These are phyloP conservation scores for Trichogramma pretiosum DNA, from an alignment of 1,140 invertebrate species.

Conservation along the genomic window DNA sequence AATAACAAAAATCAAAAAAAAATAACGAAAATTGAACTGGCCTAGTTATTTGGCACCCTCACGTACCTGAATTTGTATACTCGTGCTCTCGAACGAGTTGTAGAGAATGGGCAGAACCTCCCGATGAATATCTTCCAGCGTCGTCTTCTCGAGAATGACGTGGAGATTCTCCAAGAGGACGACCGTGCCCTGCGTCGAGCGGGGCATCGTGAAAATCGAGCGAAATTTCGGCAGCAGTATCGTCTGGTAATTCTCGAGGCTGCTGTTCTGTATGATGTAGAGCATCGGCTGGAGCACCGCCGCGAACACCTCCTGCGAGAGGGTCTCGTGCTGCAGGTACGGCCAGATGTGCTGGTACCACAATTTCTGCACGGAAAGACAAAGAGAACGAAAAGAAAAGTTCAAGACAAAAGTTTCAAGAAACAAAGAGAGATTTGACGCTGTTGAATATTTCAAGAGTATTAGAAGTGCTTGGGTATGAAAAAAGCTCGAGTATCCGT, in stretches of 20 bases:
- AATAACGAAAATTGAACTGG: too few species aligned
- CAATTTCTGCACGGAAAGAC: slow-evolving; percentile 68
- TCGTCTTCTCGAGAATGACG: slow-evolving; percentile 80
- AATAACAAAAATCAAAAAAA: slow-evolving; percentile 1
- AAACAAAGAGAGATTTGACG: too few species aligned
- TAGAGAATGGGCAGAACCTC: slow-evolving; percentile 86
- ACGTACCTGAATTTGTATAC: slow-evolving; percentile 84
- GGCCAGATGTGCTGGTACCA: slow-evolving; percentile 93
- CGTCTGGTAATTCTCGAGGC: slow-evolving; percentile 72
- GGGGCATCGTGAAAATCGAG: slow-evolving; percentile 71
- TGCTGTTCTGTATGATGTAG: slow-evolving; percentile 76
- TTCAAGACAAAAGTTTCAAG: too few species aligned
- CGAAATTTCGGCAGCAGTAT: slow-evolving; percentile 76
- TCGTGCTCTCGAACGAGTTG: slow-evolving; percentile 79
- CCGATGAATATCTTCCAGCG: slow-evolving; percentile 64
- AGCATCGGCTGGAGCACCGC: slow-evolving; percentile 83
- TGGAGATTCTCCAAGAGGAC: slow-evolving; percentile 87
- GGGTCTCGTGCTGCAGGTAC: slow-evolving; percentile 74
- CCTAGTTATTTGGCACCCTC: too few species aligned
- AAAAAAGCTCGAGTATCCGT: too few species aligned
- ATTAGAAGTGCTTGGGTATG: too few species aligned
- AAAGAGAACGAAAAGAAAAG: too few species aligned
- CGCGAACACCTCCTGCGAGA: slow-evolving; percentile 75
- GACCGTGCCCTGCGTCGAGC: slow-evolving; percentile 83
- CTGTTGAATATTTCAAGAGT: too few species aligned